Base-by-base conservation (phyloP, 2,888 invertebrate genomes). In the Melanargia galathea region DNA sequence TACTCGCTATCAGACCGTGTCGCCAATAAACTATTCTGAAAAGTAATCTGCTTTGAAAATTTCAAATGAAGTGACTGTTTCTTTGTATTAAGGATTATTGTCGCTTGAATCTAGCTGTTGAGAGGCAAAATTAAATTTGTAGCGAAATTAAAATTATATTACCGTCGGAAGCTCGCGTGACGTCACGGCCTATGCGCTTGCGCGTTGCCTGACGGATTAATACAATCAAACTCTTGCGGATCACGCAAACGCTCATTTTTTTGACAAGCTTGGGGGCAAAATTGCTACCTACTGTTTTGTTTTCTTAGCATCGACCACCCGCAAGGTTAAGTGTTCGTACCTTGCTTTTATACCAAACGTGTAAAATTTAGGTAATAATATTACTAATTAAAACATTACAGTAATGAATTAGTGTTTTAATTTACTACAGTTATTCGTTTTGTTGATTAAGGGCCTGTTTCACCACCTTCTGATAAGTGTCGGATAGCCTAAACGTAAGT, bases 131-230 rank as follows among this genome's bases (percentile, higher is more conserved):
- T 43, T 69, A 71, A 69, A 60, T 62, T 71, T 66, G 71, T 67
- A 68, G 70, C 61, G 61, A 70, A 69, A 70, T 71, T 73, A 77
- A 75, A 75, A 74, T 73, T 71, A 70, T 75, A 70, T 76, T 73
- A 72, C 73, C 72, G 78, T 71, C 78, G 76, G 78, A 76, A 75
- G 78, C 72, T 81, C 75, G 82, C 82, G 82, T 82, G 82, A 79
- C 77, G 80, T 80, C 81, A 80, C 81, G 82, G 75, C 73, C 65
- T 54, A 59, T 79, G 80, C 79, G 77, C 77, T 66, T 72, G 76
- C 74, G 74, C 78, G 71, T 71, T 75, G 75, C 74, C 76, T 77
- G 81, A 82, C 78, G 82, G 81, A 81, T 81, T 80, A 78, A 75
- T 77, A 73, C 74, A 71, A 72, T 75, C 74, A 76, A 78, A 79